phyloP scores from a whole-genome alignment of 1,140 invertebrate species.

The Leucophenga varia region DNA sequence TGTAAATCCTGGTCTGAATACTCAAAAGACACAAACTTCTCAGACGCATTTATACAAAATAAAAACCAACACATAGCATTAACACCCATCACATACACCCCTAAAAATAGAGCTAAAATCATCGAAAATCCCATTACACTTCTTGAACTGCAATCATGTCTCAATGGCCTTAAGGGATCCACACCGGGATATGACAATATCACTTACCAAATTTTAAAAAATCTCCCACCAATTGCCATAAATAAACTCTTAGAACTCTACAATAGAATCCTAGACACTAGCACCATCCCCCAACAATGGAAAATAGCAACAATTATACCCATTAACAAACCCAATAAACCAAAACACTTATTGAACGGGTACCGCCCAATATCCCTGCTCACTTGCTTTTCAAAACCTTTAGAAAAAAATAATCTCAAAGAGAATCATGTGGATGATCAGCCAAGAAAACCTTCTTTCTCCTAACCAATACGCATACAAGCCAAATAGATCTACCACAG shows the following conservation, averaged over 20 bases:
- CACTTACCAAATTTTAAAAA: neutral
- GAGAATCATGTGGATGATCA: neutral
- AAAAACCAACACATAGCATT: neutral
- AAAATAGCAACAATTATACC: constrained; percentile 7
- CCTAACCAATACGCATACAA: constrained; percentile 6
- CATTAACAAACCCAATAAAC: constrained; percentile 4
- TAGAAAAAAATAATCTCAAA: constrained; percentile 1
- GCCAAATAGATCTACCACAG: neutral
- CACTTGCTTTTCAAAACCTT: neutral
- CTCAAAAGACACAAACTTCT: neutral
- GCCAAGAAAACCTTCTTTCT: constrained; percentile 5
- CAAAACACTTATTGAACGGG: constrained; percentile 1
- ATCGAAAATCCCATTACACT: constrained; percentile 1
- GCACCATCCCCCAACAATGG: constrained; percentile 2
- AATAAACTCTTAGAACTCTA: constrained; percentile 4
- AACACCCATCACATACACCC: neutral
- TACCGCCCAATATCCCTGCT: constrained; percentile 1
- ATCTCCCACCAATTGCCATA: neutral
- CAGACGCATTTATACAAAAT: neutral
- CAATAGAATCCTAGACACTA: constrained; percentile 3
- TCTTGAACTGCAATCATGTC: neutral
- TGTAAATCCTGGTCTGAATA: constrained; percentile 5
- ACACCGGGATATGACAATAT: constrained; percentile 3
- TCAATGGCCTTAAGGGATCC: neutral
- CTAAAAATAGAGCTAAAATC: neutral